These are phyloP conservation scores for Poeciliopsis gracilis DNA, from an alignment of 2,797 vertebrate species.

Conservation along the genomic window DNA sequence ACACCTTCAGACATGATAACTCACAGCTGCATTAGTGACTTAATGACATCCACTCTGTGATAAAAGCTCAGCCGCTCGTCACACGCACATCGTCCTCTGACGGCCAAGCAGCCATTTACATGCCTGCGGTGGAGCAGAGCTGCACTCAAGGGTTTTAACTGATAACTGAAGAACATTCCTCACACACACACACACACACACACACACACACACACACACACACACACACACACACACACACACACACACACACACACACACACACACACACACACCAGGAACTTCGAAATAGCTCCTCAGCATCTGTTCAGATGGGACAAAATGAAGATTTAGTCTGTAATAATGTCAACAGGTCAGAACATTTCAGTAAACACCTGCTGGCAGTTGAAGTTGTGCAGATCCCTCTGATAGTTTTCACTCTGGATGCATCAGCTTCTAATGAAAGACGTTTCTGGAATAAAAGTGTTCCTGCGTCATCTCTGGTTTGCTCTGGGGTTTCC, in stretches of 20 bases:
- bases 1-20: conserved; percentile 62
- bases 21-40: conserved; percentile 51
- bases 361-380: conserved; percentile 23
- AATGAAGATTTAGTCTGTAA: conserved; percentile 41
- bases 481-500: neutral
- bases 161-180: conserved; percentile 65
- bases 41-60: conserved; percentile 30
- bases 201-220: neutral
- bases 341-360: conserved; percentile 50
- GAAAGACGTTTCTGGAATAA: neutral
- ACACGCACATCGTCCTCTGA: conserved; percentile 42
- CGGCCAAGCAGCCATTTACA: conserved; percentile 55
- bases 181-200: conserved; percentile 4
- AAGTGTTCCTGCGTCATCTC: neutral
- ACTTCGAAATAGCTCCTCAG: conserved; percentile 11
- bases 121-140: conserved; percentile 47
- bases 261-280: too few species aligned
- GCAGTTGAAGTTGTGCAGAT: conserved; percentile 42
- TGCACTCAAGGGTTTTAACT: conserved; percentile 53
- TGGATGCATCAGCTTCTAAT: neutral
- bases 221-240: neutral
- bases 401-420: neutral
- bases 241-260: too few species aligned
- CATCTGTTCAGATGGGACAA: conserved; percentile 35
- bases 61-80: conserved; percentile 41